Evolutionary conservation across 2,888 invertebrate genomes (phyloP).

Genomic region (Rhagonycha lutea): DNA sequence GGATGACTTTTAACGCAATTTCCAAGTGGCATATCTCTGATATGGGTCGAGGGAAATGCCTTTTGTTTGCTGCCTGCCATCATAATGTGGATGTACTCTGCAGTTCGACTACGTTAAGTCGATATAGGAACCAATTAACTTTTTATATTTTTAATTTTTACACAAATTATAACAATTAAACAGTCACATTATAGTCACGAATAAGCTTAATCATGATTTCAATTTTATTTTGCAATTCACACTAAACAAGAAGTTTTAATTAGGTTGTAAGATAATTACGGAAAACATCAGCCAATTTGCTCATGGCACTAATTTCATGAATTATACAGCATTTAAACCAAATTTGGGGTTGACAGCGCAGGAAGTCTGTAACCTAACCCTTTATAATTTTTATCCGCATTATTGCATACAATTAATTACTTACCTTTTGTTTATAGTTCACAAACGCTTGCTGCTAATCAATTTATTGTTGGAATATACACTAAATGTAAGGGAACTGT

Average conservation of each 20-base stretch:
- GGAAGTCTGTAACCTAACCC: no score
- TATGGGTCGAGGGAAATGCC: slow-evolving; percentile 54
- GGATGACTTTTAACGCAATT: slow-evolving; percentile 57
- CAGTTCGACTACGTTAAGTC: slow-evolving; percentile 24
- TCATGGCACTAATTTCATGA: no score
- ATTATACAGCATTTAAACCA: no score
- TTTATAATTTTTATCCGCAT: no score
- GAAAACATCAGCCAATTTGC: no score
- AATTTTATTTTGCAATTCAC: not conserved
- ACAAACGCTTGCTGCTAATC: no score
- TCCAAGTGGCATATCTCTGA: slow-evolving; percentile 56
- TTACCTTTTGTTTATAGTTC: no score
- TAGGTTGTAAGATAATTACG: not conserved
- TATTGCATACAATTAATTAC: no score
- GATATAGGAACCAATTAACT: not conserved
- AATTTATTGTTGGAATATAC: not conserved
- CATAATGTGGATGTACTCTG: slow-evolving; percentile 41
- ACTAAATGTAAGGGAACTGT: slow-evolving; percentile 35
- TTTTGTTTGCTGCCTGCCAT: slow-evolving; percentile 50
- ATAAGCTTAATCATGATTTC: not conserved
- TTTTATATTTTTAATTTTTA: not conserved
- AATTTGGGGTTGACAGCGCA: no score
- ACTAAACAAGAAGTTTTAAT: not conserved
- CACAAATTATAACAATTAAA: not conserved
- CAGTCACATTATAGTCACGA: not conserved